A percentile compares a stretch with the other conserved stretches of the same genome.
Evolutionary conservation across 2,797 vertebrate genomes (phyloP).

Genomic region (Propithecus deckenii): DNA sequence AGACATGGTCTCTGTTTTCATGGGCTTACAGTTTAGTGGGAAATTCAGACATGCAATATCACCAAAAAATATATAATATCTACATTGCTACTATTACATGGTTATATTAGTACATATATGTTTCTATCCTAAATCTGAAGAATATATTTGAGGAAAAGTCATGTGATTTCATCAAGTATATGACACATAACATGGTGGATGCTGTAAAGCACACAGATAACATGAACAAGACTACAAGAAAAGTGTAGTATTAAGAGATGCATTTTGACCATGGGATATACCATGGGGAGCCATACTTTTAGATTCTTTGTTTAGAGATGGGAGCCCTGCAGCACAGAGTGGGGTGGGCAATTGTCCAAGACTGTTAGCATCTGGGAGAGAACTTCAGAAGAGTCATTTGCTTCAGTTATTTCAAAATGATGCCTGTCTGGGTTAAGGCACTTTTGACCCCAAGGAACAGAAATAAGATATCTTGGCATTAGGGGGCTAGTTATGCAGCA

Average conservation of each 20-base stretch:
- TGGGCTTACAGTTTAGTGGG: background rate
- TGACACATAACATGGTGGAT: background rate
- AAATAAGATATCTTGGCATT: background rate
- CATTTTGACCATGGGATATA: background rate
- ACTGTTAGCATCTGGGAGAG: background rate
- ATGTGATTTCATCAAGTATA: background rate
- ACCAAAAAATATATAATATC: background rate
- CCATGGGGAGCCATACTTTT: background rate
- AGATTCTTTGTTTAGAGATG: background rate
- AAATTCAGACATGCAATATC: slow-evolving; percentile 17
- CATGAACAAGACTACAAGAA: background rate
- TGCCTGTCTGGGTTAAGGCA: background rate
- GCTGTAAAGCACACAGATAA: background rate
- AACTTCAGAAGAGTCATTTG: background rate
- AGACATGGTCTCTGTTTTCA: slow-evolving; percentile 1
- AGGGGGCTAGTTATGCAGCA: background rate
- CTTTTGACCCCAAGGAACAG: background rate
- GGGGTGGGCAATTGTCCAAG: background rate
- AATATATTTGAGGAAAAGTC: slow-evolving; percentile 14
- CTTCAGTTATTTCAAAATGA: slow-evolving; percentile 16
- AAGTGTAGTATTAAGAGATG: background rate
- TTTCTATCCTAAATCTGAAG: slow-evolving; percentile 48
- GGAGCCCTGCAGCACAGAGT: background rate
- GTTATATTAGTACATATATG: background rate
- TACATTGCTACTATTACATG: background rate